Base-by-base conservation (phyloP, 2,888 invertebrate genomes). In the Scaeva pyrastri region DNA sequence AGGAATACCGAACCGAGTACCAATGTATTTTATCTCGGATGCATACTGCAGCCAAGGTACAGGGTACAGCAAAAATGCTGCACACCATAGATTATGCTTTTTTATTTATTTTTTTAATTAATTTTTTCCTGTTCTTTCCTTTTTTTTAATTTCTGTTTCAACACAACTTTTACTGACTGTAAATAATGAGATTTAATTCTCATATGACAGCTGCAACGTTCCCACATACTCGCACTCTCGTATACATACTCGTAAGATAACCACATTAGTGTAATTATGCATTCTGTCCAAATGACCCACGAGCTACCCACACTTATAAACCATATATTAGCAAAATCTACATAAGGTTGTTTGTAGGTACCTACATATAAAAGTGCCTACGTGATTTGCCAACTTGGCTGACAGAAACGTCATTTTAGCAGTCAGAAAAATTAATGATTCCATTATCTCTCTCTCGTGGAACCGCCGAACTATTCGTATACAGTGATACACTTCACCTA, bases 231-330 rank as follows among this genome's bases (percentile, higher is more conserved):
- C n/a, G n/a, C n/a, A n/a, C n/a, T n/a, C n/a, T n/a, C n/a, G n/a
- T n/a, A n/a, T n/a, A n/a, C n/a, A n/a, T n/a, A n/a, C n/a, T n/a
- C n/a, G 10, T 8, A 64, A 45, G 62, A 58, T 70, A 52, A 71
- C 79, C 84, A 52, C 70, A 79, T 68, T 56, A 31, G 56, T 56
- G 70, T 84, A 84, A 84, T 84, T 71, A 78, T 74, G 64, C 70
- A 58, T 78, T 70, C 78, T 71, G 45, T 70, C 62, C 43, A 66
- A 82, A 82, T 75, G 71, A 66, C 66, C 77, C 45, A 45, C 77
- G 50, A 73, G 68, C 55, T 77, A 62, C 68, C 73, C 72, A 62
- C 77, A 21, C 48, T 66, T n/a, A n/a, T n/a, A n/a, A n/a, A n/a
- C n/a, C n/a, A n/a, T n/a, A n/a, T n/a, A n/a, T n/a, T 19, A 21